Percentiles rank a stretch among this genome's conserved stretches.
Evolutionary conservation across 2,113 vertebrate species (phyloP).

Genomic region (Mirza zaza): DNA sequence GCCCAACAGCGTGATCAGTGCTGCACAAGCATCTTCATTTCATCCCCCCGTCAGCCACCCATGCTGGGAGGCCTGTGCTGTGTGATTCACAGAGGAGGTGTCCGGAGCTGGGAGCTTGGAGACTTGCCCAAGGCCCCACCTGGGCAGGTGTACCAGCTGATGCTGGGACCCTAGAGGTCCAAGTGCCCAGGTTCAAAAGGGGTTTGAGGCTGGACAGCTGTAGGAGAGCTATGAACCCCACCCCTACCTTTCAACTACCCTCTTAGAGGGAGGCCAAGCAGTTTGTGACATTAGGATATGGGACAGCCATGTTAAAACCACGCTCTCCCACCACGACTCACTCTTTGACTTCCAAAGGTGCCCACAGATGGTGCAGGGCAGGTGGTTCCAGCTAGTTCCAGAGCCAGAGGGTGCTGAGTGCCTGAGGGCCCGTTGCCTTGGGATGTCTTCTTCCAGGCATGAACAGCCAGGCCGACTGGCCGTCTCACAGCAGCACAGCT

Average conservation of each 20-base stretch:
- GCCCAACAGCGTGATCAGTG: not conserved
- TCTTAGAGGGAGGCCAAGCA: not conserved
- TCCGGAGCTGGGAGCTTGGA: not conserved
- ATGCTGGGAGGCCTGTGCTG: not conserved
- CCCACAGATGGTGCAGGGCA: not conserved
- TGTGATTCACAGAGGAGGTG: not conserved
- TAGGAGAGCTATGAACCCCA: not conserved
- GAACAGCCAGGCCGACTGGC: not conserved
- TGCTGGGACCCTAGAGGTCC: not conserved
- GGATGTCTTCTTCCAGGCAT: not conserved
- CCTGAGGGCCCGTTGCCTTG: not conserved
- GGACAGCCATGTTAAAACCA: not conserved
- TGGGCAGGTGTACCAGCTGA: not conserved
- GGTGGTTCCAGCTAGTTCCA: not conserved
- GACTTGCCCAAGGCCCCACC: not conserved
- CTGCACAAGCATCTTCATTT: not conserved
- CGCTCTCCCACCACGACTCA: fast-evolving
- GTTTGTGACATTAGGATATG: conserved; percentile 54
- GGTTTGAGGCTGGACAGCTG: not conserved
- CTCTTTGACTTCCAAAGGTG: not conserved
- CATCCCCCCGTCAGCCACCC: not conserved
- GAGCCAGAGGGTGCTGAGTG: not conserved
- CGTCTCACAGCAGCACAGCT: not conserved
- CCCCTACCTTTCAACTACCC: not conserved
- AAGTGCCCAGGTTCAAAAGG: not conserved